Base-by-base conservation (phyloP, 1,140 invertebrate genomes). In the Tetramorium simillimum region DNA sequence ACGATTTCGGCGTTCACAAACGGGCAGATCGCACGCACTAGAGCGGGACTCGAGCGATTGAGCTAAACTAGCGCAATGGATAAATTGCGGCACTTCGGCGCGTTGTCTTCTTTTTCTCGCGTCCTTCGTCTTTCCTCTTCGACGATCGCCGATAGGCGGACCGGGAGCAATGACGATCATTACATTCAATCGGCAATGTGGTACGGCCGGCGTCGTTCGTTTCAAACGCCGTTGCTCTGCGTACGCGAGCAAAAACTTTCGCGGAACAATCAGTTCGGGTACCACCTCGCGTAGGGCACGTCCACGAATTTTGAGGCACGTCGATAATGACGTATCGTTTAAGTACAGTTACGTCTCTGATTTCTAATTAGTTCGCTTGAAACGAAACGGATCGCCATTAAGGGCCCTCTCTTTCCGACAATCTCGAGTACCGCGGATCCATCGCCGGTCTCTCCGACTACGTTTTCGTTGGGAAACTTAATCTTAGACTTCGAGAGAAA, bases 11-110 rank as follows among this genome's bases (percentile, higher is more conserved):
- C 80, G 53, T 62, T 56, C 14, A 84, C 69, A 73, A 84, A 75
- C 80, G 69, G 40, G 9, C 24, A 49, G 40, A 84, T 84, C 80
- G 80, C 37, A 67, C 80, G 80, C 14, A 43, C 53, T 33, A 72
- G 40, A 82, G 24, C 67, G 18, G 56, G 56, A 60, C 86, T 90
- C 84, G 80, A 70, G 40, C 87, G 90, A 92, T 93, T 93, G 87
- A 92, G 73, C 82, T 93, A 89, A 93, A 93, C 92, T 92, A 80
- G 92, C 92, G 87, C 89, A 93, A 93, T 93, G 87, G 89, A 93
- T 92, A 93, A 93, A 93, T 93, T 93, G 89, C 91, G 63, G 60
- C 78, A 87, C 86, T 70, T 88, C 65, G 86, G 51, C 67, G 18
- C 58, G 43, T 82, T 62, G 40, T 80, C 80, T 88, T 76, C 63